Evolutionary conservation across 37 sponge, comb jelly and placozoan genomes (phyloP).

Genomic region (Tethya wilhelma): DNA sequence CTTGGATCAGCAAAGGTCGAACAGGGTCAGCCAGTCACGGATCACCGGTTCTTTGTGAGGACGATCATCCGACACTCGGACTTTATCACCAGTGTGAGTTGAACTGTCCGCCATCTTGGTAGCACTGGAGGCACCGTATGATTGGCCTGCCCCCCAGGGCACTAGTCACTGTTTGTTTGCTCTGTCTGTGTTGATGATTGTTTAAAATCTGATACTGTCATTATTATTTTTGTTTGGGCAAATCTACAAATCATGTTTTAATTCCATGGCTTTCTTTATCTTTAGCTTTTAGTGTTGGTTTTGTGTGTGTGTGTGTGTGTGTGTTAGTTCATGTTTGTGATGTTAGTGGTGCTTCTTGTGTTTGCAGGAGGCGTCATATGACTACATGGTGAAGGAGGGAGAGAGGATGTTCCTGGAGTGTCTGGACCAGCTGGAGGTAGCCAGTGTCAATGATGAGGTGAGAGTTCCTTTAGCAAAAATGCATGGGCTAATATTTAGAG

Average conservation of each 20-base stretch:
- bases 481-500: no score
- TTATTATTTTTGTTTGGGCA: neutral
- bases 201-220: neutral
- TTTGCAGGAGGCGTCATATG: conserved; percentile 86
- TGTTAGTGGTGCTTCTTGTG: neutral
- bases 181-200: neutral
- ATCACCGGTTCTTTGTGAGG: conserved; percentile 92
- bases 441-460: conserved; percentile 77
- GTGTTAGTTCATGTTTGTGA: neutral
- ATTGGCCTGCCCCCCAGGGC: no score
- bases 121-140: neutral
- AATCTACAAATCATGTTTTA: neutral
- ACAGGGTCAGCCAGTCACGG: conserved; percentile 72
- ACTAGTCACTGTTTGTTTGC: no score
- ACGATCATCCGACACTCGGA: conserved; percentile 94
- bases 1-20: conserved; percentile 90
- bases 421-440: conserved; percentile 92
- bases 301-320: no score
- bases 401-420: conserved; percentile 94
- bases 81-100: conserved; percentile 78
- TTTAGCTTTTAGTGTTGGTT: neutral
- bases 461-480: no score
- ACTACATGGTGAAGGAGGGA: conserved; percentile 96
- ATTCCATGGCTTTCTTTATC: neutral
- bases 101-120: neutral